phyloP scores from a whole-genome alignment of 2,113 vertebrate genomes.

The Nanorana parkeri region DNA sequence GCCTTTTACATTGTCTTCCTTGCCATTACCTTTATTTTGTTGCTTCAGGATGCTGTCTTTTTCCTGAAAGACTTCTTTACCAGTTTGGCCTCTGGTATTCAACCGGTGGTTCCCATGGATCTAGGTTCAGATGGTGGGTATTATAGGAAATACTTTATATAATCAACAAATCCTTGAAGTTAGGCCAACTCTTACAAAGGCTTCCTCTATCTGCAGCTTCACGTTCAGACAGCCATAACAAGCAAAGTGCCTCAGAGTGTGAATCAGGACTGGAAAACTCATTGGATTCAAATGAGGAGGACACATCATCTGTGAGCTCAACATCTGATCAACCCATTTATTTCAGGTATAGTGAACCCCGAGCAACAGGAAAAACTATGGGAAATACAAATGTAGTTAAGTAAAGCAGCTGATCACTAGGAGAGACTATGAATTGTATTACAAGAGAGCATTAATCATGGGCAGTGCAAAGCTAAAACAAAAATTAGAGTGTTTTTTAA shows the following conservation, averaged over 20 bases:
- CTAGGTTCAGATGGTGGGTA: slow-evolving; percentile 79
- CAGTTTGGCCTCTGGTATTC: slow-evolving; percentile 80
- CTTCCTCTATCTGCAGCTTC: background rate
- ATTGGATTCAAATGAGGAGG: slow-evolving; percentile 77
- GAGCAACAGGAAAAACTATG: background rate
- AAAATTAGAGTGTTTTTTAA: too few relatives aligned
- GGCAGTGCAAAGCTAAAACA: too few relatives aligned
- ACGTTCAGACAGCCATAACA: slow-evolving; percentile 11
- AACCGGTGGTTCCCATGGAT: slow-evolving; percentile 81
- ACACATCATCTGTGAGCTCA: slow-evolving; percentile 77
- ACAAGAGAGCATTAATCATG: too few relatives aligned
- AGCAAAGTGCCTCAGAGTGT: slow-evolving; percentile 18
- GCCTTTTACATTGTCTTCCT: background rate
- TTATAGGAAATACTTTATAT: background rate
- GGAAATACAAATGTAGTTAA: background rate
- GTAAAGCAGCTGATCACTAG: too few relatives aligned
- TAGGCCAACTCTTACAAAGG: background rate
- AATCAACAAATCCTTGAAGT: background rate
- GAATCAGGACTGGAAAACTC: slow-evolving; percentile 60
- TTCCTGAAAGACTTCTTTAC: slow-evolving; percentile 92
- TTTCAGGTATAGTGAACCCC: slow-evolving; percentile 77
- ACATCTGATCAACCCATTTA: slow-evolving; percentile 88
- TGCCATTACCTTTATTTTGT: background rate
- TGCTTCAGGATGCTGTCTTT: slow-evolving; percentile 85
- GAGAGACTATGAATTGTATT: too few relatives aligned